Evolutionary conservation across 2,888 invertebrate genomes (phyloP), one percentile per base, ranked within the genome.

Genomic region (Lithophane leautieri): DNA sequence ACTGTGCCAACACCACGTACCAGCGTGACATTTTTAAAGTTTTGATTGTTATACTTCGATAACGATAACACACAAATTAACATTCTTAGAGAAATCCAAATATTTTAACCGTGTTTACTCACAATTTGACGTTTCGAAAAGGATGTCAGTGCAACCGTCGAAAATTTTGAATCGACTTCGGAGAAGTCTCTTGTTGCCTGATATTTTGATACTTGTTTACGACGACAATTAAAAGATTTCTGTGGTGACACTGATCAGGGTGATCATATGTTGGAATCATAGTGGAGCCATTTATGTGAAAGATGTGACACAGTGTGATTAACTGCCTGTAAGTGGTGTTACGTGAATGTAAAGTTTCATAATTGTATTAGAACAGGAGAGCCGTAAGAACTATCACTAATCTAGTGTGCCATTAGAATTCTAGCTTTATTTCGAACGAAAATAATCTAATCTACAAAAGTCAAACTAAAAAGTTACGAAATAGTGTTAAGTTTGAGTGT

Each of bases 171-270:
- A 94, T 91, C 91, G 93, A 89, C 91, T 93, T 86, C 95, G 95
- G 56, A 92, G 94, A 87, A 93, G 93, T 93, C 92, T 94, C 66
- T 88, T 94, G 79, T 91, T 95, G 87, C 95, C 94, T 78, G 94
- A 96, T 91, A 94, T 95, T 87, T 92, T 96, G 90, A 96, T 96
- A 90, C 94, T 96, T 81, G 93, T 96, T 88, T 96, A 96, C 92
- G 96, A 96, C 93, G 92, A 94, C 88, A 94, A 96, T 93, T 96
- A 95, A 90, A 78, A 77, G 81, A 81, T 82, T 84, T 78, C 73
- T 85, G 80, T 83, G 78, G 61, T 82, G 81, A 78, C 66, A 84
- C 77, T 78, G 79, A 83, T 68, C 76, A 65, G 68, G 61, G 75
- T 76, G 71, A 77, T 82, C 71, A 70, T 68, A 61, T 54, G n/a